These are phyloP conservation scores for Scolopax bukidnonensis DNA, from an alignment of 2,797 vertebrate species.

Conservation along the genomic window DNA sequence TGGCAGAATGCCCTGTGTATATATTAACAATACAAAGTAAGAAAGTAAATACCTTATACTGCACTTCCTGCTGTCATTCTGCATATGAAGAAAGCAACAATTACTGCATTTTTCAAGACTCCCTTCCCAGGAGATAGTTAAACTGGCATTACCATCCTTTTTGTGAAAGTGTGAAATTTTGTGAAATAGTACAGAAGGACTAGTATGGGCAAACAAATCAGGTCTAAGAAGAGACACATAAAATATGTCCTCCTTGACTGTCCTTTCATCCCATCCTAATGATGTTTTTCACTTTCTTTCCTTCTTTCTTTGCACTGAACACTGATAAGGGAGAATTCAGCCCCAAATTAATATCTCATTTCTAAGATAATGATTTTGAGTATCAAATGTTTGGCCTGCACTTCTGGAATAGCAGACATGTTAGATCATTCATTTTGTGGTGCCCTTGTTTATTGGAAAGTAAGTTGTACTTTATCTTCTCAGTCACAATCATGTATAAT, in stretches of 20 bases:
- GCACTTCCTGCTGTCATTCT: neutral
- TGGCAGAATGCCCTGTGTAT: neutral
- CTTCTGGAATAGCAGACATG: constrained; percentile 26
- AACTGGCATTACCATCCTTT: neutral
- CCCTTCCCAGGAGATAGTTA: neutral
- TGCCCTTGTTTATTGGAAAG: constrained; percentile 28
- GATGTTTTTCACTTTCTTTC: neutral
- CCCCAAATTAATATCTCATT: neutral
- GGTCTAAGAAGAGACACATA: neutral
- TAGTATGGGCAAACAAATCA: neutral
- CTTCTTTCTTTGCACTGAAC: neutral
- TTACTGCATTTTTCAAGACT: neutral
- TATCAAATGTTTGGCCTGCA: neutral
- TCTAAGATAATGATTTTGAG: neutral
- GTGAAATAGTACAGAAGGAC: neutral
- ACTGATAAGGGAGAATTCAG: neutral
- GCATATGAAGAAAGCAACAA: neutral
- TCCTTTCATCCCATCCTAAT: neutral
- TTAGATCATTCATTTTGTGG: constrained; percentile 28
- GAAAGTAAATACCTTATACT: neutral
- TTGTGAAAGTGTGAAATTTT: too few species aligned
- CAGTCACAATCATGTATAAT: neutral
- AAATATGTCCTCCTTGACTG: neutral
- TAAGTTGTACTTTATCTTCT: constrained; percentile 16
- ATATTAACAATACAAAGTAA: neutral